phyloP scores from a whole-genome alignment of 2,113 vertebrate genomes.

The Gorilla gorilla region DNA sequence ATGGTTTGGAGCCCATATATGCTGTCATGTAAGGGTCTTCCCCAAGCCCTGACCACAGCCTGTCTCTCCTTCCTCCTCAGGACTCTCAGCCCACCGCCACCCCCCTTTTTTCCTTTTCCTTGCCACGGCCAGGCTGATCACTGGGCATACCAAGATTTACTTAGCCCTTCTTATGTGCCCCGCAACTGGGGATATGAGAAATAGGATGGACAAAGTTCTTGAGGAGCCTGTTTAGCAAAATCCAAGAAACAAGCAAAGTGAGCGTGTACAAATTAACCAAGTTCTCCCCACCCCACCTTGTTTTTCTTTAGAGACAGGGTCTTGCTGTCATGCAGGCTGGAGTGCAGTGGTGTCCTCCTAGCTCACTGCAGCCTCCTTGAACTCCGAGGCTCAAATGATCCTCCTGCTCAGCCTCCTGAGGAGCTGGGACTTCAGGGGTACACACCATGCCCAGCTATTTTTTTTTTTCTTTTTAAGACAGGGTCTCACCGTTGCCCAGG shows the following conservation, averaged over 20 bases:
- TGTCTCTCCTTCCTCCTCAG: not conserved
- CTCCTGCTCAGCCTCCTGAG: no score
- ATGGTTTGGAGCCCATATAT: not conserved
- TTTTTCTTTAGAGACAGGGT: no score
- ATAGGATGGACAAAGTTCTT: not conserved
- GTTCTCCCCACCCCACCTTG: no score
- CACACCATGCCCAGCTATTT: no score
- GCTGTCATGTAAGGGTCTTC: not conserved
- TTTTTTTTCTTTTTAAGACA: no score
- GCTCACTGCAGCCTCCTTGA: no score
- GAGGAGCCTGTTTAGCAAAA: not conserved
- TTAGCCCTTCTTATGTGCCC: not conserved
- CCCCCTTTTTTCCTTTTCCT: not conserved
- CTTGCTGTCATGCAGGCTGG: no score
- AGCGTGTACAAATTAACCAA: not conserved
- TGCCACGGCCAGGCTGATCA: not conserved
- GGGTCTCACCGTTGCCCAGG: no score
- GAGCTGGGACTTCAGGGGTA: no score
- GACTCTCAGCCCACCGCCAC: not conserved
- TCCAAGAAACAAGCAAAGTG: not conserved
- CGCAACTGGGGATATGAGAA: not conserved
- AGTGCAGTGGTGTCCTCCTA: no score
- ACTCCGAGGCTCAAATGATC: no score
- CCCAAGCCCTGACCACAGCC: not conserved
- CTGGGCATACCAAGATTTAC: not conserved